These are phyloP conservation scores for Margarornis squamiger DNA, from an alignment of 2,797 vertebrate species.

Conservation along the genomic window DNA sequence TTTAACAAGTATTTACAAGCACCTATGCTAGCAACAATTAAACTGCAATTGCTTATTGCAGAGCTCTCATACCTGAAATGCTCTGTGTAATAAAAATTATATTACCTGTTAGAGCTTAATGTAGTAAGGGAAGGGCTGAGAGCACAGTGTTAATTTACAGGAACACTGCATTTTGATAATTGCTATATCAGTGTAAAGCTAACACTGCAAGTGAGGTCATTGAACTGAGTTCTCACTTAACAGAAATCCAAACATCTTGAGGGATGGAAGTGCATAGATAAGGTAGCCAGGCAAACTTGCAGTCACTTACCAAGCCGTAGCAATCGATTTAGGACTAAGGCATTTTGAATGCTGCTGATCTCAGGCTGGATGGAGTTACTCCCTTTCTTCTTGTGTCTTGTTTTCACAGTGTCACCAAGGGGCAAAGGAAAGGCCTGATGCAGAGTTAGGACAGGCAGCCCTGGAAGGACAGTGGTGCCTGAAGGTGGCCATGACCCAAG, in stretches of 20 bases:
- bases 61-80: neutral
- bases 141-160: neutral
- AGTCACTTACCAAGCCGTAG: rapidly evolving
- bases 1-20: slow-evolving; percentile 18
- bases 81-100: neutral
- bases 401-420: neutral
- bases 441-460: neutral
- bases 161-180: neutral
- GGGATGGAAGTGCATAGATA: neutral
- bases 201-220: neutral
- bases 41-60: neutral
- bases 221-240: neutral
- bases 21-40: neutral
- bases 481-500: neutral
- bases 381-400: neutral
- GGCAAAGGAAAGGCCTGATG: neutral
- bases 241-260: slow-evolving; percentile 13
- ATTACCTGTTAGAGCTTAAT: neutral
- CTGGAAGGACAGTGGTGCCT: neutral
- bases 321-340: neutral
- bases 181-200: neutral
- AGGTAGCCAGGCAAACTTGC: neutral
- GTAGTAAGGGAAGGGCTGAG: neutral
- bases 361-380: neutral
- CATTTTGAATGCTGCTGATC: neutral